Evolutionary conservation across 1,140 invertebrate genomes (phyloP).

Genomic region (Solen grandis): DNA sequence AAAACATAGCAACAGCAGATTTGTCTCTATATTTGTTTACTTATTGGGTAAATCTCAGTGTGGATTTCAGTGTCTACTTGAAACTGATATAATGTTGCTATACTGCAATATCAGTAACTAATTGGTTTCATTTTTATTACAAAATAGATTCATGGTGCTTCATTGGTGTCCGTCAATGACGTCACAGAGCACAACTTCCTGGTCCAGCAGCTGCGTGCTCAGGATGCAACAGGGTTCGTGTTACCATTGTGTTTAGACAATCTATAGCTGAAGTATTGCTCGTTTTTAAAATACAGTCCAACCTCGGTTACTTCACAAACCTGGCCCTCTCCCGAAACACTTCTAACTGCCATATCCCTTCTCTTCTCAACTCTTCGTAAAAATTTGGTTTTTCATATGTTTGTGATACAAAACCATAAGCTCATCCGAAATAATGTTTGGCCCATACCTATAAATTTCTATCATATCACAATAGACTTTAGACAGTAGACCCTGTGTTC

Average conservation of each 20-base stretch:
- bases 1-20: not conserved
- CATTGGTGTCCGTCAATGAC: slow-evolving; percentile 43
- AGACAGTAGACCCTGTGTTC: no score
- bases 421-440: no score
- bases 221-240: not conserved
- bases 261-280: no score
- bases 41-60: not conserved
- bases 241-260: no score
- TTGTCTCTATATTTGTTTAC: not conserved
- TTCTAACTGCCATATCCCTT: not conserved
- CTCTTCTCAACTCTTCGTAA: no score
- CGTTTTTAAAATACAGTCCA: not conserved
- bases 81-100: not conserved
- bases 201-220: not conserved
- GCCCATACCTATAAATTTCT: no score
- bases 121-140: not conserved
- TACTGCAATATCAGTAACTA: not conserved
- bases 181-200: slow-evolving; percentile 40
- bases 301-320: not conserved
- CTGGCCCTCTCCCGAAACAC: not conserved
- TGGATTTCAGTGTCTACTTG: not conserved
- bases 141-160: slow-evolving; percentile 26
- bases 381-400: no score
- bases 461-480: no score
- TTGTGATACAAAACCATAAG: no score